Evolutionary conservation across 2,113 vertebrate genomes (phyloP).

Genomic region (Pagrus major): DNA sequence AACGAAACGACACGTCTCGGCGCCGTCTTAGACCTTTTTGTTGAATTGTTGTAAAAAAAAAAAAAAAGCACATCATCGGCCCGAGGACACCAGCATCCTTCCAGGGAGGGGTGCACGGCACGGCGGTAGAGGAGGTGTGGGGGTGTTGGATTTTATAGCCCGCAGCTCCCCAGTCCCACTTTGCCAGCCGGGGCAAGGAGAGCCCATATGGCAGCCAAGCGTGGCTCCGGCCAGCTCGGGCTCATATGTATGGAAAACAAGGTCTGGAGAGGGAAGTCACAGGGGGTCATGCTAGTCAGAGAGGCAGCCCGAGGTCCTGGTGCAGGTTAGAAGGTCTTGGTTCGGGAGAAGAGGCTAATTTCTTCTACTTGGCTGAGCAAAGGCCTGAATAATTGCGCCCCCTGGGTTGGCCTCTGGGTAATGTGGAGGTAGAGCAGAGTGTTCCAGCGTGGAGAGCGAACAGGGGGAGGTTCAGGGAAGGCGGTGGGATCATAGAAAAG

Average conservation of each 20-base stretch:
- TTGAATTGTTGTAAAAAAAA: conserved; percentile 22
- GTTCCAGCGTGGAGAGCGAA: conserved; percentile 37
- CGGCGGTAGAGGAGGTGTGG: conserved; percentile 40
- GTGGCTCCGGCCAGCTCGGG: conserved; percentile 52
- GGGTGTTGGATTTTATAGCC: conserved; percentile 52
- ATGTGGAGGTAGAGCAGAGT: conserved; percentile 63
- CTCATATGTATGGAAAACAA: conserved; percentile 77
- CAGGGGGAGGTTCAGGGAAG: conserved; percentile 4
- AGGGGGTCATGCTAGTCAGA: conserved; percentile 72
- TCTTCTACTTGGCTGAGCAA: conserved; percentile 81
- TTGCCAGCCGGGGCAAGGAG: conserved; percentile 33
- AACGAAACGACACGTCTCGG: conserved; percentile 28
- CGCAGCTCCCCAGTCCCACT: conserved; percentile 46
- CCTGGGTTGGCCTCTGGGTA: conserved; percentile 74
- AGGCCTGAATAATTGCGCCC: conserved; percentile 82
- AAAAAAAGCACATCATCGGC: conserved; percentile 22
- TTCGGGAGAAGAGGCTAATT: conserved; percentile 78
- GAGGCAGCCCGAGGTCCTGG: conserved; percentile 75
- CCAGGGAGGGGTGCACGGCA: conserved; percentile 34
- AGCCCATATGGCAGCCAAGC: conserved; percentile 62
- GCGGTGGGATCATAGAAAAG: conserved; percentile 12
- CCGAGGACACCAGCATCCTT: conserved; percentile 43
- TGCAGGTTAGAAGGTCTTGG: conserved; percentile 78
- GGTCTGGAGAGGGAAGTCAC: conserved; percentile 64
- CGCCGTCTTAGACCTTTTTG: background rate